Conservation (phyloP, 2,888 invertebrate species). For the Drosophila kokeensis region DNA sequence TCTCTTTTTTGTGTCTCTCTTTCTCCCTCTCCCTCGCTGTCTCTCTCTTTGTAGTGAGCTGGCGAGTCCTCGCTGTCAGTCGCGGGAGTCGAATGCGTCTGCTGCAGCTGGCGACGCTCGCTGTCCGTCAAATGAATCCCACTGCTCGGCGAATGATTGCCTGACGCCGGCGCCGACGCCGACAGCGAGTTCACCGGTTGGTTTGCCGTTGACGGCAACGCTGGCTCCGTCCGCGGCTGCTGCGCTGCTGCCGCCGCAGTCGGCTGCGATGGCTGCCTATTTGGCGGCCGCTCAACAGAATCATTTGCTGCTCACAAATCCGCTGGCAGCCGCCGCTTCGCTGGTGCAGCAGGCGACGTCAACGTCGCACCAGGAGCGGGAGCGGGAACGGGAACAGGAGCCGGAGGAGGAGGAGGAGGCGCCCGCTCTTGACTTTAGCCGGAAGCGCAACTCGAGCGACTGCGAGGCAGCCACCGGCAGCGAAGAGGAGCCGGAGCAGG, state of each 20-base stretch:
- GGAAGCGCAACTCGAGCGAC: slow-evolving; percentile 87
- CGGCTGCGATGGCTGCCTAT: slow-evolving; percentile 93
- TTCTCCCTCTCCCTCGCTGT: slow-evolving; percentile 75
- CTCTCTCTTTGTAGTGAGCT: slow-evolving; percentile 88
- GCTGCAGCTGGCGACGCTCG: slow-evolving; percentile 88
- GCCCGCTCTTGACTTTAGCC: slow-evolving; percentile 92
- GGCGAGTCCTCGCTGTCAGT: slow-evolving; percentile 91
- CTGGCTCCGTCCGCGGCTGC: slow-evolving; percentile 89
- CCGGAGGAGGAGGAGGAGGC: slow-evolving; percentile 85
- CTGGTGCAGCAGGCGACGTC: slow-evolving; percentile 85
- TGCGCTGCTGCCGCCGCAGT: slow-evolving; percentile 90
- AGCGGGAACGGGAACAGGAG: slow-evolving; percentile 84
- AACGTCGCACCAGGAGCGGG: slow-evolving; percentile 65
- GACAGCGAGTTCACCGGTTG: slow-evolving; percentile 84
- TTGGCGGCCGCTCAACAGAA: slow-evolving; percentile 91
- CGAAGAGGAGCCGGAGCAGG: slow-evolving; percentile 50
- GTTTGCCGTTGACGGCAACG: slow-evolving; percentile 88
- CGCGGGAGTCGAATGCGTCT: slow-evolving; percentile 89
- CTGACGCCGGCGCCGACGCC: slow-evolving; percentile 86
- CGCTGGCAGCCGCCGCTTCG: slow-evolving; percentile 89
- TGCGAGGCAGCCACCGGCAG: slow-evolving; percentile 69
- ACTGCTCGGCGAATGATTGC: slow-evolving; percentile 88
- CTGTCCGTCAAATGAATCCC: slow-evolving; percentile 92
- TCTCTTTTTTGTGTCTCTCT: neutral
- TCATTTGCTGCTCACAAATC: slow-evolving; percentile 91